Evolutionary conservation across 2,113 vertebrate species (phyloP).

Genomic region (Chaetorhynchus papuensis): DNA sequence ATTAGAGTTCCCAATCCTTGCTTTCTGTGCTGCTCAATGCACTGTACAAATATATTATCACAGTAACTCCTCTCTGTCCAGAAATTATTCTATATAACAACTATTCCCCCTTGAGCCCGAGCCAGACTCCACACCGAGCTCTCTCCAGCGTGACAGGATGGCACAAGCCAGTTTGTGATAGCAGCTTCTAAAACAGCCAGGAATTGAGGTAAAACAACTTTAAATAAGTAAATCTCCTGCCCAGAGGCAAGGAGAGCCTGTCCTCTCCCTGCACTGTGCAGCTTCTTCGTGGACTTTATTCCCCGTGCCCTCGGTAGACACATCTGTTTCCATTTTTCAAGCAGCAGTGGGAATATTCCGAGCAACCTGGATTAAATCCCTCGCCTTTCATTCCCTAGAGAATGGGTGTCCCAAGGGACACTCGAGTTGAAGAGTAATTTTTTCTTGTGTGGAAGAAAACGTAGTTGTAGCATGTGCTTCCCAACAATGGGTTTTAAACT

Average conservation of each 20-base stretch:
- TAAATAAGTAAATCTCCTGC: background rate
- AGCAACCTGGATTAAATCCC: background rate
- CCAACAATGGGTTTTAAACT: background rate
- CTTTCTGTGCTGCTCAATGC: background rate
- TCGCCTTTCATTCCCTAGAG: background rate
- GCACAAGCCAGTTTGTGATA: background rate
- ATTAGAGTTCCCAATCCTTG: background rate
- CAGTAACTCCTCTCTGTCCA: background rate
- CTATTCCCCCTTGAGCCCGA: background rate
- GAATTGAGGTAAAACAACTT: background rate
- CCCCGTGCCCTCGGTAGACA: background rate
- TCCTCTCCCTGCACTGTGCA: background rate
- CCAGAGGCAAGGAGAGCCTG: background rate
- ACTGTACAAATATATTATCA: conserved; percentile 1
- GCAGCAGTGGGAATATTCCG: background rate
- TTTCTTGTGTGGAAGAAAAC: background rate
- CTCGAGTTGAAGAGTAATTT: background rate
- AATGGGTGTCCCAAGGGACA: background rate
- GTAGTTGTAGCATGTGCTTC: background rate
- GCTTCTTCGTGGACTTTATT: background rate
- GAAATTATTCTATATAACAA: background rate
- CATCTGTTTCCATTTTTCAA: background rate
- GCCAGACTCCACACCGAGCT: background rate
- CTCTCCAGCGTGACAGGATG: background rate
- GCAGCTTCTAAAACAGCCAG: background rate